phyloP scores from a whole-genome alignment of 2,797 vertebrate genomes.

The Novumbra hubbsi region DNA sequence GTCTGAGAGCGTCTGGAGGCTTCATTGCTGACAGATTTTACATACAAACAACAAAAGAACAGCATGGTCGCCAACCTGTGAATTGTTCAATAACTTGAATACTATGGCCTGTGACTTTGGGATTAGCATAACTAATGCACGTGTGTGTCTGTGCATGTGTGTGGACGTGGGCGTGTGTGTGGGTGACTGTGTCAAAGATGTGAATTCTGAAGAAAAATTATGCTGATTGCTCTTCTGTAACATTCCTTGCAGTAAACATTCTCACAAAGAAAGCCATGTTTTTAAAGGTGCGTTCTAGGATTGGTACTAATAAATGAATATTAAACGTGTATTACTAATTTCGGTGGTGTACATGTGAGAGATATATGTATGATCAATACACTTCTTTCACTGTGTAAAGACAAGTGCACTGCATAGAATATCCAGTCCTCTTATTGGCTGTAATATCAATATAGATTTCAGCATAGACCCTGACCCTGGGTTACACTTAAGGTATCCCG shows the following conservation, averaged over 20 bases:
- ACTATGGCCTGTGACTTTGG: conserved; percentile 3
- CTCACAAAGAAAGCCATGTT: conserved; percentile 8
- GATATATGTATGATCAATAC: too few species aligned
- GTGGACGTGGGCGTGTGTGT: neutral
- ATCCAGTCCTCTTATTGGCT: too few species aligned
- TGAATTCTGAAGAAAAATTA: neutral
- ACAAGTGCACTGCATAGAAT: too few species aligned
- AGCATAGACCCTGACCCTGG: too few species aligned
- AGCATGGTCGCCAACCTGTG: conserved; percentile 1
- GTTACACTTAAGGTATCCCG: too few species aligned
- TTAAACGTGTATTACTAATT: too few species aligned
- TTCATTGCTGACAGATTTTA: conserved; percentile 1
- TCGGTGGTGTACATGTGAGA: too few species aligned
- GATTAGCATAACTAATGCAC: conserved; percentile 1
- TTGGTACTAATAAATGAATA: too few species aligned
- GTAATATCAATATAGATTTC: too few species aligned
- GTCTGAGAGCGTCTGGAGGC: conserved; percentile 4
- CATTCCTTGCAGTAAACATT: neutral
- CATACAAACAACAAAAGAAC: conserved; percentile 7
- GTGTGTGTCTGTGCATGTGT: neutral
- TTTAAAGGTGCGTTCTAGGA: conserved; percentile 6
- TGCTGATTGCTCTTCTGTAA: neutral
- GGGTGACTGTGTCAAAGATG: neutral
- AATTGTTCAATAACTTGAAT: conserved; percentile 2
- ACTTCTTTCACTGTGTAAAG: too few species aligned